These are phyloP conservation scores for Nettapus auritus DNA, from an alignment of 2,113 vertebrate species.

Conservation along the genomic window DNA sequence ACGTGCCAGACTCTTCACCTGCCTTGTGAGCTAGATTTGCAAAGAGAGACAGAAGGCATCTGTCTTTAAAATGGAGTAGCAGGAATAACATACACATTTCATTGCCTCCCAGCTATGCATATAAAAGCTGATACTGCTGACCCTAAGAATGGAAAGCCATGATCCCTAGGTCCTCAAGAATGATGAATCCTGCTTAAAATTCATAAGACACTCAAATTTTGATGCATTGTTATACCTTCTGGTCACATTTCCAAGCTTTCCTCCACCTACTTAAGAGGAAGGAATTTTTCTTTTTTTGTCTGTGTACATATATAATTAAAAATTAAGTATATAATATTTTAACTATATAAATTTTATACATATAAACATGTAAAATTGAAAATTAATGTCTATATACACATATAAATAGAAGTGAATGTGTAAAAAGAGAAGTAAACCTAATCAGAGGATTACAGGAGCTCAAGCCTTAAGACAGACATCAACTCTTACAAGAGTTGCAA, in stretches of 20 bases:
- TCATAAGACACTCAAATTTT: neutral
- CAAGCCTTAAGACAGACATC: neutral
- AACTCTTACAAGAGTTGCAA: neutral
- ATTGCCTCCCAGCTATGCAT: neutral
- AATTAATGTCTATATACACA: neutral
- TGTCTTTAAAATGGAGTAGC: neutral
- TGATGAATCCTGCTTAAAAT: conserved; percentile 13
- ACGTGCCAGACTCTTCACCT: neutral
- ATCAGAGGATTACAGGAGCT: neutral
- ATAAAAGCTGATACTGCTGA: neutral
- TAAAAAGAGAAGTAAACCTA: neutral
- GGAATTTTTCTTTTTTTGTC: neutral
- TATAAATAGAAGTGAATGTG: neutral
- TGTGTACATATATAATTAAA: neutral
- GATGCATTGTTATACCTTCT: neutral
- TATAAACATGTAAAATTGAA: neutral
- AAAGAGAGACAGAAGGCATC: neutral
- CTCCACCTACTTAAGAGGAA: neutral
- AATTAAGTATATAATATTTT: neutral
- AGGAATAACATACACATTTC: neutral
- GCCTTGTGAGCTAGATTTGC: neutral
- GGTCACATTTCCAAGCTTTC: neutral
- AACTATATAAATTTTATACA: too few relatives aligned
- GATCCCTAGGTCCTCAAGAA: neutral
- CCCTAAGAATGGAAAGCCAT: neutral